Evolutionary conservation across 1,140 invertebrate species (phyloP), one percentile per base, ranked within the genome.

Genomic region (Aphidius gifuensis): DNA sequence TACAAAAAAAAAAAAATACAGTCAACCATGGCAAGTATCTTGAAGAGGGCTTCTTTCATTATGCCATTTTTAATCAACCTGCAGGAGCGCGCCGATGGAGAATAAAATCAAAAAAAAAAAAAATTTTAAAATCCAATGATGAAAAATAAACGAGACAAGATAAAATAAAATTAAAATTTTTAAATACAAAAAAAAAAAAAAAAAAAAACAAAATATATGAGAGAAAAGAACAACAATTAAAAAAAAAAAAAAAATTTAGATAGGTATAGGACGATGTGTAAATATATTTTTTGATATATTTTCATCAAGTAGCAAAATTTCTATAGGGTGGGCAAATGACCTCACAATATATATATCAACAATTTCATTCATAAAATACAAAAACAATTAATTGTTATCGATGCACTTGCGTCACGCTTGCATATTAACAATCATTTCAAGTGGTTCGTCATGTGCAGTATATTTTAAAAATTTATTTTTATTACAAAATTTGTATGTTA

Each of bases 31-130:
- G 23, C 23, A 23, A 23, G 23, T 23, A 23, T 23, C 23, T 23
- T 23, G 23, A 44, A 58, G 44, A 53, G 49, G 63, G 69, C 73
- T 74, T 72, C 71, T 76, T 74, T 72, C 72, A 74, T 77, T 77
- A 77, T 76, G 74, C 73, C 74, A 76, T 75, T 77, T 77, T 76
- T 77, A 76, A 76, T 75, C 73, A 73, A 70, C 56, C 65, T 60
- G 50, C 60, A 62, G 63, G 66, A 56, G 59, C 63, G 59, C 63
- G 64, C 64, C 64, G 49, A 57, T 46, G 62, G 49, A 46, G 51
- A 51, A 55, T 53, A 38, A 58, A 62, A 60, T 47, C 57, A 66
- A 54, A 51, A 50, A 51, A 43, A 42, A 58, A 39, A 48, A 55
- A 59, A 53, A 62, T 45, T 45, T 40, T 47, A 32, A 49, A 55